Evolutionary conservation across 1,140 invertebrate species (phyloP).

Genomic region (Ruditapes philippinarum): DNA sequence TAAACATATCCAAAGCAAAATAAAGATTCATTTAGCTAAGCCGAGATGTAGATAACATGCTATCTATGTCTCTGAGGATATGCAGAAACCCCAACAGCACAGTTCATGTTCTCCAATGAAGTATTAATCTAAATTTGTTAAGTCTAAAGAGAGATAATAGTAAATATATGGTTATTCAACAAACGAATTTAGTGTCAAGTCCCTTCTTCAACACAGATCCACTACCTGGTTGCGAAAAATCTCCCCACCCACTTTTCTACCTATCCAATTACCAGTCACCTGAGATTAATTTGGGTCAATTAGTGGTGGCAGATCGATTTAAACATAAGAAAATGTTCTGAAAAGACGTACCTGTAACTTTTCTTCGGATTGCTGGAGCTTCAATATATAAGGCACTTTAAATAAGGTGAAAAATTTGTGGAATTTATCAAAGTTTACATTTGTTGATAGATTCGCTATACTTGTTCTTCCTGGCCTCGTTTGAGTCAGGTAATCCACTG

Average conservation of each 20-base stretch:
- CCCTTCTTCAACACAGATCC: no score
- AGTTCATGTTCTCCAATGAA: no score
- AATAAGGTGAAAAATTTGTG: neutral
- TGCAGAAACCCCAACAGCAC: no score
- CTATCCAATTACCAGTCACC: slow-evolving; percentile 47
- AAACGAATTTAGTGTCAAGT: no score
- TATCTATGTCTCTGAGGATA: no score
- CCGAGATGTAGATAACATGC: no score
- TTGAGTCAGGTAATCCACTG: slow-evolving; percentile 43
- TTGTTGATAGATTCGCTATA: neutral
- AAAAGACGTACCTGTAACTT: neutral
- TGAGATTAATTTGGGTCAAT: slow-evolving; percentile 29
- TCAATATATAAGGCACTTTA: neutral
- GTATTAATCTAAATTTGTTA: no score
- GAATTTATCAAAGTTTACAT: slow-evolving; percentile 49
- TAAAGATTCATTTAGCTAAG: no score
- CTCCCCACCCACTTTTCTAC: slow-evolving; percentile 18
- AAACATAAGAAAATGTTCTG: neutral
- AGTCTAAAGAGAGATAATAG: no score
- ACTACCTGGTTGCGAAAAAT: slow-evolving; percentile 8
- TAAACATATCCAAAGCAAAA: no score
- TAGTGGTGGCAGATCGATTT: neutral
- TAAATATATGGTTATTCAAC: no score
- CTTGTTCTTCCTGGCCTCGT: slow-evolving; percentile 38
- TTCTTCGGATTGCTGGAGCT: neutral